Conservation (phyloP, 2,113 vertebrate genomes). For the Sphyrna mokarran region DNA sequence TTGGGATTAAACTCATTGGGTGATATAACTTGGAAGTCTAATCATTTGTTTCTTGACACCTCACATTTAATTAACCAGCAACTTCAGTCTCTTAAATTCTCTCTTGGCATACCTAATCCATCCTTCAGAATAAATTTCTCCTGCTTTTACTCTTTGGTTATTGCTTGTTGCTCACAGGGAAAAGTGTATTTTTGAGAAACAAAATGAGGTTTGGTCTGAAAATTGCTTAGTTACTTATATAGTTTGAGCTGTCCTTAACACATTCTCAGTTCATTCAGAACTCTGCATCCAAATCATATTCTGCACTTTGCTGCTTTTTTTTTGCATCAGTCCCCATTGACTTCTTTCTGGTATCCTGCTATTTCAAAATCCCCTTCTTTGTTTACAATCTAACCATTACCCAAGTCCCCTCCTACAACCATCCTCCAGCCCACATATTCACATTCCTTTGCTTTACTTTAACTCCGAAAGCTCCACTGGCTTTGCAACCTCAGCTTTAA, state of each 20-base stretch:
- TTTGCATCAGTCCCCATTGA: neutral
- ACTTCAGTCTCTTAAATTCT: neutral
- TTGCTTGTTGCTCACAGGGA: neutral
- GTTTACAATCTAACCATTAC: neutral
- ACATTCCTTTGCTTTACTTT: neutral
- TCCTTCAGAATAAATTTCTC: neutral
- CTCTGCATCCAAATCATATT: neutral
- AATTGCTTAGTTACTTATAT: neutral
- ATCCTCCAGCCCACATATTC: neutral
- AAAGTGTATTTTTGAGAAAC: neutral
- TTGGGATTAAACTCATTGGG: neutral
- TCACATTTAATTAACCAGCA: neutral
- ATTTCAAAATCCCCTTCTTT: neutral
- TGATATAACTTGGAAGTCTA: neutral
- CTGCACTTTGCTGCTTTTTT: neutral
- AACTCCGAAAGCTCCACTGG: neutral
- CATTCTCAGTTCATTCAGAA: neutral
- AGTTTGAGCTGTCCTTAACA: neutral
- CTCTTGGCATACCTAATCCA: neutral
- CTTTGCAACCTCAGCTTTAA: neutral
- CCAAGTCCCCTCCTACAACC: neutral
- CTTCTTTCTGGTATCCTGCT: neutral
- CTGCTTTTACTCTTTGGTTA: neutral
- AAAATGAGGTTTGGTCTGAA: neutral
- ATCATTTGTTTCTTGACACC: neutral